Base-by-base conservation (phyloP, 2,888 invertebrate species). In the Platycheirus rosarum region DNA sequence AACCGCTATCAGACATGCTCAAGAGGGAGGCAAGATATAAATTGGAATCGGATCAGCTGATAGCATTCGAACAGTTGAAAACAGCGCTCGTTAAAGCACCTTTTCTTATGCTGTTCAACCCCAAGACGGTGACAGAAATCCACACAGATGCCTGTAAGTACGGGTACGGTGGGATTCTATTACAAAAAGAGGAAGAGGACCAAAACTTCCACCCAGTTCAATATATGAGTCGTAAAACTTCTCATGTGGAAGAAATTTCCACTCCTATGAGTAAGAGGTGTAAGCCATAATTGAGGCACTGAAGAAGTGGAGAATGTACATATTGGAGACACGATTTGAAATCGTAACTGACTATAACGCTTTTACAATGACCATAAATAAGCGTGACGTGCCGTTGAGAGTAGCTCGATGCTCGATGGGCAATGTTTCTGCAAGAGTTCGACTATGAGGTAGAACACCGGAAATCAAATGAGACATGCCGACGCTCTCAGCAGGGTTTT, bases 311-410 rank as follows among this genome's bases (percentile, higher is more conserved):
- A 51, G 87, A 14, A 79, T 86, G 0, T 88, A 88, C 71, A 62
- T 88, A 9, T 51, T 87, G 9, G 87, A 87, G 5, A 63, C 66
- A 9, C 60, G 77, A 44, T 87, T 87, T 57, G 87, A 86, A 62
- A 86, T 88, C 26, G 69, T 87, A 7, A 86, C 87, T 0, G 87
- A 88, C 71, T 88, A 87, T 65, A 55, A 78, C 18, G 86, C 87
- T 4, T 87, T 88, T 46, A 68, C 85, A 26, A 85, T 74, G 65
- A 87, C 87, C 0, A 86, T 88, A 86, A 44, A 82, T 0, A 88
- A 88, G 49, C 84, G 69, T 32, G 85, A 86, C 16, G 18, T 68
- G 5, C 23, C 62, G 5, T 13, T 53, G 5, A 60, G 35, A 53
- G 44, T 57, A 20, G 46, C 60, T 14, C n/a, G 53, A 4, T 68